Evolutionary conservation across 2,113 vertebrate species (phyloP).

Genomic region (Eulemur macaco): DNA sequence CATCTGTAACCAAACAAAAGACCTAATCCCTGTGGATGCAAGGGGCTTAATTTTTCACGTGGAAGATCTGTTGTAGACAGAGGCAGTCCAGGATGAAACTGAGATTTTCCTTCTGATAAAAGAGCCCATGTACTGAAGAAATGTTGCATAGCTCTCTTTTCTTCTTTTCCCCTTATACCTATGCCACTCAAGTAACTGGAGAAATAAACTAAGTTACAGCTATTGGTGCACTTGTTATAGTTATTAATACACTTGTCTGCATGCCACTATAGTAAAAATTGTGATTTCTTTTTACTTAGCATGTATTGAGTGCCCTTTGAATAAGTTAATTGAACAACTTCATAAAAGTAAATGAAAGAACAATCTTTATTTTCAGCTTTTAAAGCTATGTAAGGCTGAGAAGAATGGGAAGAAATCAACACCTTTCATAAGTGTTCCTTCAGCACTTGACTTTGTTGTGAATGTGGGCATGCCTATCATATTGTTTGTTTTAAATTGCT

Average conservation of each 20-base stretch:
- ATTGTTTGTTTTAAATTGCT: constrained; percentile 70
- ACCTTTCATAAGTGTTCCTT: constrained; percentile 26
- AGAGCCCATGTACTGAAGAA: background rate
- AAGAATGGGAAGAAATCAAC: constrained; percentile 53
- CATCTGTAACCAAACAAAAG: background rate
- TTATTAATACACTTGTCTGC: background rate
- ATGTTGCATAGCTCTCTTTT: background rate
- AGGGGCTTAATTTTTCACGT: background rate
- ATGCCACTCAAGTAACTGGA: background rate
- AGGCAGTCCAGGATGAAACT: background rate
- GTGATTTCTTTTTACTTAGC: background rate
- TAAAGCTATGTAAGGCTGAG: constrained; percentile 35
- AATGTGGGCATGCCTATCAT: constrained; percentile 35
- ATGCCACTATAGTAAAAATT: background rate
- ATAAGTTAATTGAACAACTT: background rate
- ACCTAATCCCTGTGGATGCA: background rate
- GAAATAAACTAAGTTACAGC: background rate
- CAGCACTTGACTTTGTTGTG: constrained; percentile 66
- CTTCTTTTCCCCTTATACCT: background rate
- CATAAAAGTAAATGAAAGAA: constrained; percentile 32
- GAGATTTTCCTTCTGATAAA: background rate
- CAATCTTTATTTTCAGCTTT: constrained; percentile 46
- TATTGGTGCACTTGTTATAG: background rate
- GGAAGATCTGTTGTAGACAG: background rate
- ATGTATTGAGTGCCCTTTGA: background rate